phyloP scores from a whole-genome alignment of 2,797 vertebrate genomes.

The Aeoliscus strigatus region DNA sequence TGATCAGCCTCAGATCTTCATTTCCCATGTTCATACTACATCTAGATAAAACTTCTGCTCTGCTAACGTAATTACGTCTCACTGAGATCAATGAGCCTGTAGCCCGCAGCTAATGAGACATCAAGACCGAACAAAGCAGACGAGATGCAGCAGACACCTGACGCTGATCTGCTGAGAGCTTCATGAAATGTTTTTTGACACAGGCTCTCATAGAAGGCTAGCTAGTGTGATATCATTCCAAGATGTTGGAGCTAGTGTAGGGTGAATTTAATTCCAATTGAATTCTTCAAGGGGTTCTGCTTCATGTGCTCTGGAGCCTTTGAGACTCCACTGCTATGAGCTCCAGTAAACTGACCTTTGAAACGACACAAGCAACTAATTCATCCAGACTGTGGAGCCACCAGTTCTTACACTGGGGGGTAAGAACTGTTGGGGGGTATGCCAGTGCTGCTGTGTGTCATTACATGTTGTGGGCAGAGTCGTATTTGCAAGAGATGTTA shows the following conservation, averaged over 20 bases:
- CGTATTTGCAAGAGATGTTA: constrained; percentile 14
- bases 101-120: constrained; percentile 53
- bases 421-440: constrained; percentile 3
- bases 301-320: constrained; percentile 8
- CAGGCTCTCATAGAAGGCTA: constrained; percentile 14
- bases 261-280: constrained; percentile 17
- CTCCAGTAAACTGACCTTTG: constrained; percentile 11
- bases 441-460: no score
- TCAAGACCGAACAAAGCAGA: constrained; percentile 16
- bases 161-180: constrained; percentile 8
- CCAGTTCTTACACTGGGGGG: constrained; percentile 7
- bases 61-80: constrained; percentile 60
- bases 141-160: constrained; percentile 20
- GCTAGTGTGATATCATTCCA: constrained; percentile 13
- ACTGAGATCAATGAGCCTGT: constrained; percentile 54
- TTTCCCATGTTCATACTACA: constrained; percentile 60
- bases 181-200: constrained; percentile 6
- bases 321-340: constrained; percentile 7
- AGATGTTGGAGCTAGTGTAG: constrained; percentile 12
- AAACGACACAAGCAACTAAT: constrained; percentile 16
- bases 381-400: constrained; percentile 18
- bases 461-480: constrained; percentile 1
- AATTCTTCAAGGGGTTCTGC: constrained; percentile 20
- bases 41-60: constrained; percentile 45
- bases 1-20: constrained; percentile 54